phyloP scores from a whole-genome alignment of 1,140 invertebrate species.

The Tetramorium parvispinum region DNA sequence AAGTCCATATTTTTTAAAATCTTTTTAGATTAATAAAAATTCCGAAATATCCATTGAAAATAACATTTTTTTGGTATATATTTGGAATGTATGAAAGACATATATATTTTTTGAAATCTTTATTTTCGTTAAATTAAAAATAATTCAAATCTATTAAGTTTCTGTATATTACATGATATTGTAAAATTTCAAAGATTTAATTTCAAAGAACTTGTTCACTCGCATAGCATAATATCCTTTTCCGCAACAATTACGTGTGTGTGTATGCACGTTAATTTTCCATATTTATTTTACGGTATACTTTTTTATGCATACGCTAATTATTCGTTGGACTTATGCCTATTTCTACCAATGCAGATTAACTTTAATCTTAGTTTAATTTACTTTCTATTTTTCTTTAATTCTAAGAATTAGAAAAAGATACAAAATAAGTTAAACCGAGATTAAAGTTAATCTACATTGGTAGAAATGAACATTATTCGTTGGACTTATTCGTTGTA shows the following conservation, averaged over 20 bases:
- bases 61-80: not conserved
- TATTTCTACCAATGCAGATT: too few relatives aligned
- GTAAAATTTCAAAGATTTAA: not conserved
- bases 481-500: not conserved
- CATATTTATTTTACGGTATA: not conserved
- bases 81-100: not conserved
- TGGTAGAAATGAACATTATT: too few relatives aligned
- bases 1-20: not conserved
- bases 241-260: not conserved
- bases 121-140: not conserved
- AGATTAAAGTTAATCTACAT: too few relatives aligned
- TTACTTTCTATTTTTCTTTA: too few relatives aligned
- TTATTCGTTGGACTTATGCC: not conserved
- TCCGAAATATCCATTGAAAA: not conserved
- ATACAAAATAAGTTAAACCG: too few relatives aligned
- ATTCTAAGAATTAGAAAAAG: too few relatives aligned
- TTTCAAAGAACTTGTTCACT: not conserved
- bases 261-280: not conserved
- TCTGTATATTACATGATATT: not conserved
- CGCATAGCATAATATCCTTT: not conserved
- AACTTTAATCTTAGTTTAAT: too few relatives aligned
- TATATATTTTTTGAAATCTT: not conserved
- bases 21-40: slow-evolving; percentile 16
- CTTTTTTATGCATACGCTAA: not conserved
- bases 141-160: not conserved